phyloP scores from a whole-genome alignment of 1,140 invertebrate species.

The Drosophila ambigua region DNA sequence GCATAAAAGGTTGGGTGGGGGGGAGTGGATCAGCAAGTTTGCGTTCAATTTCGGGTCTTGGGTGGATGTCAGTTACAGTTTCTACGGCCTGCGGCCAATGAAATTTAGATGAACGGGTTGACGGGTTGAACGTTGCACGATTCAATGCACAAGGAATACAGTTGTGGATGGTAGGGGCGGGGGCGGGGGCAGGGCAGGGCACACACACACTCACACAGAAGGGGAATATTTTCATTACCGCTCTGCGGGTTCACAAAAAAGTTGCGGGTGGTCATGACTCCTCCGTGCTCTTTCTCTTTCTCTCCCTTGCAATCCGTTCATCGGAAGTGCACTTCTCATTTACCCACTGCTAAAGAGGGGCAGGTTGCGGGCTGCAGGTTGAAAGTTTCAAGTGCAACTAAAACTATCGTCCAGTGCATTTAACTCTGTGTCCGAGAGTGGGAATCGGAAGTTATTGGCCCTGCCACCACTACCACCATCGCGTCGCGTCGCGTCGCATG shows the following conservation, averaged over 20 bases:
- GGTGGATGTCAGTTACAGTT: conserved; percentile 59
- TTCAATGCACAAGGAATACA: conserved; percentile 53
- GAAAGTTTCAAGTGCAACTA: conserved; percentile 72
- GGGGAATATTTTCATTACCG: conserved; percentile 54
- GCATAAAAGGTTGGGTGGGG: background rate
- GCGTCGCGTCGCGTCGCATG: background rate
- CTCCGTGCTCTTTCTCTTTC: background rate
- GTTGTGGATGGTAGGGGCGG: background rate
- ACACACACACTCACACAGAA: conserved; percentile 2
- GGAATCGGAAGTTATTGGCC: conserved; percentile 51
- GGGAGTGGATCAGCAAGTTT: conserved; percentile 13
- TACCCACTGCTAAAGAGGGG: conserved; percentile 22
- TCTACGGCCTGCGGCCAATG: conserved; percentile 64
- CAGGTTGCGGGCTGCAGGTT: conserved; percentile 50
- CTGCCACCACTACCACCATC: background rate
- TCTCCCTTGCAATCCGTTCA: background rate
- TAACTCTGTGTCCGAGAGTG: conserved; percentile 40
- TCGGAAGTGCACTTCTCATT: conserved; percentile 49
- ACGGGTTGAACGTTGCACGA: conserved; percentile 65
- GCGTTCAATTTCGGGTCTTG: conserved; percentile 35
- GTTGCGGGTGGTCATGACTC: conserved; percentile 74
- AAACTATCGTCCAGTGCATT: conserved; percentile 51
- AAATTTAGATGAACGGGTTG: conserved; percentile 74
- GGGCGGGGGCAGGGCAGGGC: background rate
- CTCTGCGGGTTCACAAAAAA: conserved; percentile 66